Evolutionary conservation across 2,888 invertebrate species (phyloP).

Genomic region (Steinernema hermaphroditum): DNA sequence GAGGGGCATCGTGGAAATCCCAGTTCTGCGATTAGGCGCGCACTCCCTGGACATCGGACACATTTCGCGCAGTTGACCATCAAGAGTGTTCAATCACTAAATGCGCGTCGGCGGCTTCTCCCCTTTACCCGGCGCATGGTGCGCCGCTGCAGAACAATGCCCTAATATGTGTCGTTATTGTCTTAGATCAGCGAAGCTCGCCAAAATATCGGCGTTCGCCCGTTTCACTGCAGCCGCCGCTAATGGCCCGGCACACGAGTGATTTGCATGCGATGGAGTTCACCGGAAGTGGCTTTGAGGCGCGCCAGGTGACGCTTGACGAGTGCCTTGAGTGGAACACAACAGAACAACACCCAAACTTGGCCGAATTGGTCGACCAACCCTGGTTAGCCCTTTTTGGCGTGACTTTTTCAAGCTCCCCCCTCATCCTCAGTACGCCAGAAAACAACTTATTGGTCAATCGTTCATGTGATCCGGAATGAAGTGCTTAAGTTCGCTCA

Average conservation of each 20-base stretch:
- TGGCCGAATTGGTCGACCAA: no score
- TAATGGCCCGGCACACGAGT: slow-evolving; percentile 9
- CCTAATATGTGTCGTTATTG: slow-evolving; percentile 26
- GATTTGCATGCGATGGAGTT: neutral
- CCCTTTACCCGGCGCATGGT: neutral
- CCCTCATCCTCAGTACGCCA: slow-evolving; percentile 27
- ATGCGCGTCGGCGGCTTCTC: slow-evolving; percentile 12
- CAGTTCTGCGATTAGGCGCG: slow-evolving; percentile 28
- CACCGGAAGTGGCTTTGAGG: slow-evolving; percentile 2
- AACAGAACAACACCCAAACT: slow-evolving; percentile 10
- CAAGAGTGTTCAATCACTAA: slow-evolving; percentile 28
- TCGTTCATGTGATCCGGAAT: slow-evolving; percentile 26
- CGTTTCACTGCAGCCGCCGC: no score
- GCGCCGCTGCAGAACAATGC: slow-evolving; percentile 11
- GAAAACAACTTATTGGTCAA: slow-evolving; percentile 28
- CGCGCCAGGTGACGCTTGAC: no score
- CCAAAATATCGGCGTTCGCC: slow-evolving; percentile 18
- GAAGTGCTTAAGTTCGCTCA: slow-evolving; percentile 1
- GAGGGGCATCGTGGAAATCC: neutral
- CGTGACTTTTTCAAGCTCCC: no score
- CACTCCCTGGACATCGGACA: neutral
- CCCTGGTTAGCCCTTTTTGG: no score
- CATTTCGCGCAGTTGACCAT: slow-evolving; percentile 21
- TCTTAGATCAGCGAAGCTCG: slow-evolving; percentile 29
- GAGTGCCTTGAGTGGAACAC: neutral